Base-by-base conservation (phyloP, 2,888 invertebrate genomes). In the Latrodectus elegans region DNA sequence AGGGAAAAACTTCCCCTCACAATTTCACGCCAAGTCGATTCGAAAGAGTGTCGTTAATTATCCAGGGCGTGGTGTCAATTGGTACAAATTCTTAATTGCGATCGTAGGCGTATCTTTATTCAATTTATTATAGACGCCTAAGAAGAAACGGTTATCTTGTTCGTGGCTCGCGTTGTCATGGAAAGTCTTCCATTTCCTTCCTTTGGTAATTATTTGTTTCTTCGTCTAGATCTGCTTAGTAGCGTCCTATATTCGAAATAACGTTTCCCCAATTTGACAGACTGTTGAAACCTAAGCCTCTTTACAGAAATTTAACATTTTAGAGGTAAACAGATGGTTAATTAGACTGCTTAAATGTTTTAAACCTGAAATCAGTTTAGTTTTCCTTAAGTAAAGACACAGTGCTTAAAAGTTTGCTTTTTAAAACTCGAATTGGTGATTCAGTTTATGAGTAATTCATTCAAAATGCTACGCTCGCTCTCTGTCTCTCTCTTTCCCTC, bases 41-140 rank as follows among this genome's bases (percentile, higher is more conserved):
- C 49, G 64, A 38, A 52, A 53, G 22, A n/a, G 65, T 73, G 65
- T 73, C 84, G 78, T 78, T 84, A 84, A 84, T 84, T 84, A 84
- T 78, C 68, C 67, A 65, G 73, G 78, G 78, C 68, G 78, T 78
- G 78, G 78, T 79, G 79, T 79, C 78, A 74, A 84, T 84, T 84
- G 78, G 78, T n/a, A 51, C 70, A 55, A 73, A 67, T 67, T 71
- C 68, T 73, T 78, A 78, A 84, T 73, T 77, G 78, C 72, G 55
- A 53, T 51, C 78, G 78, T 73, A 78, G 78, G 83, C 83, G 83
- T 83, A 72, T 17, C 83, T 82, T 81, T 51, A 83, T 83, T 71
- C 83, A 83, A 83, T 83, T 83, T 83, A 83, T 83, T 83, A 76
- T 76, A 8, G 15, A 55, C 53, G 14, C 17, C 75, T 53, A 81